These are phyloP conservation scores for Orchestia grillus DNA, from an alignment of 1,140 invertebrate genomes.

Conservation along the genomic window DNA sequence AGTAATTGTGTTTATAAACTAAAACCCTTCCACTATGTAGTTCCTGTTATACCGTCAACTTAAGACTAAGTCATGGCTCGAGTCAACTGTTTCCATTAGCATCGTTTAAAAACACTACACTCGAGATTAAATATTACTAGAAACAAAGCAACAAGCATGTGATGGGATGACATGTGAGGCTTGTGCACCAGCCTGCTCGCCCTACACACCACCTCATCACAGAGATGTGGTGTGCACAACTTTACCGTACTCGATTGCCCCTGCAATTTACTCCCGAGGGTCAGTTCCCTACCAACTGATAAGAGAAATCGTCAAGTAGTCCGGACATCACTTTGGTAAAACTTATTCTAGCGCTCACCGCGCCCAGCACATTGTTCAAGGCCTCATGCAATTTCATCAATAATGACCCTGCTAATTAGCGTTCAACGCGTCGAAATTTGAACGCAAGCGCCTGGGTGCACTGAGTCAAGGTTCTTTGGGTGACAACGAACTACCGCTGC, in stretches of 20 bases:
- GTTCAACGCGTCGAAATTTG: neutral
- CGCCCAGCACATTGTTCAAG: neutral
- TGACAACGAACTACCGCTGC: neutral
- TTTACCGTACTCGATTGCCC: no score
- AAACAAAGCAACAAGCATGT: neutral
- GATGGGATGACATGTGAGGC: neutral
- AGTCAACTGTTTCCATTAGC: neutral
- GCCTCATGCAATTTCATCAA: neutral
- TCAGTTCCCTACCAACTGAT: neutral
- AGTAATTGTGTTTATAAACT: neutral
- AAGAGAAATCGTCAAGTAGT: neutral
- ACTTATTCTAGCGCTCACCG: no score
- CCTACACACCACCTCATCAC: no score
- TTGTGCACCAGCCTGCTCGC: neutral
- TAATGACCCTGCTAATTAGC: neutral
- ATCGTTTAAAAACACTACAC: neutral
- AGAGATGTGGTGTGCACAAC: no score
- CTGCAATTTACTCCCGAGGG: neutral
- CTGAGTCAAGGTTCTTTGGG: neutral
- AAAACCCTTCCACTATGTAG: neutral
- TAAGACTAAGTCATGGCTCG: neutral
- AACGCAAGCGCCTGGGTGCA: neutral
- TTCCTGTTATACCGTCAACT: neutral
- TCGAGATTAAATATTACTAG: neutral
- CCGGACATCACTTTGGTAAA: neutral